Conservation (phyloP, 2,797 vertebrate species). For the Siniperca undulata region DNA sequence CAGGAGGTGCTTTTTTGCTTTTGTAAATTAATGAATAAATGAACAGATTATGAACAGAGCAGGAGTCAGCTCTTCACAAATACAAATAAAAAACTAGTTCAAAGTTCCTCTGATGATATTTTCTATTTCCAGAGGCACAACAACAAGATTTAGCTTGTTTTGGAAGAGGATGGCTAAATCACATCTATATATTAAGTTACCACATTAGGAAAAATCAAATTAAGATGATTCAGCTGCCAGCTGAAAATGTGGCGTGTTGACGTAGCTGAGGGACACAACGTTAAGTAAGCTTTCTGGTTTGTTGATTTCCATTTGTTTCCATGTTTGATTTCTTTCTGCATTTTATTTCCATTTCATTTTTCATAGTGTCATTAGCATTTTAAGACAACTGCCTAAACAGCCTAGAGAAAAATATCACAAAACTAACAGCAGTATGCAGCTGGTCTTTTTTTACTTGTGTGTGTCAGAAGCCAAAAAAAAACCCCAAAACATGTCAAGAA, state of each 20-base stretch:
- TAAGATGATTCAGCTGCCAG: conserved; percentile 46
- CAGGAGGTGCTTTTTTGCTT: background rate
- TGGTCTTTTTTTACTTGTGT: background rate
- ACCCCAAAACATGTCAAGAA: background rate
- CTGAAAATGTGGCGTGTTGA: conserved; percentile 33
- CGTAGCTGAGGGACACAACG: background rate
- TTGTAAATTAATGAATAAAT: conserved; percentile 29
- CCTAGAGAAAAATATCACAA: background rate
- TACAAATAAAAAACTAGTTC: conserved; percentile 8
- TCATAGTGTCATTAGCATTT: background rate
- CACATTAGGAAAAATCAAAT: conserved; percentile 68
- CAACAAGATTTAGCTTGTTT: conserved; percentile 55
- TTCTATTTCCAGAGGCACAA: conserved; percentile 21
- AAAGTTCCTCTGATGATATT: conserved; percentile 1
- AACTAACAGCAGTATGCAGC: background rate
- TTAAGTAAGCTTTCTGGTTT: background rate
- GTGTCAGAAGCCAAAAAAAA: conserved; percentile 1
- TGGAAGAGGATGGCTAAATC: conserved; percentile 58
- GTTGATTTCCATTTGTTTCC: conserved; percentile 14
- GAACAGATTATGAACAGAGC: background rate
- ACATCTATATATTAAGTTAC: conserved; percentile 73
- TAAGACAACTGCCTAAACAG: background rate
- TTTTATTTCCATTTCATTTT: background rate
- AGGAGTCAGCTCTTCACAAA: conserved; percentile 9
- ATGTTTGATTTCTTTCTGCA: background rate